Conservation (phyloP, 2,888 invertebrate genomes). For the Dryadula phaetusa region DNA sequence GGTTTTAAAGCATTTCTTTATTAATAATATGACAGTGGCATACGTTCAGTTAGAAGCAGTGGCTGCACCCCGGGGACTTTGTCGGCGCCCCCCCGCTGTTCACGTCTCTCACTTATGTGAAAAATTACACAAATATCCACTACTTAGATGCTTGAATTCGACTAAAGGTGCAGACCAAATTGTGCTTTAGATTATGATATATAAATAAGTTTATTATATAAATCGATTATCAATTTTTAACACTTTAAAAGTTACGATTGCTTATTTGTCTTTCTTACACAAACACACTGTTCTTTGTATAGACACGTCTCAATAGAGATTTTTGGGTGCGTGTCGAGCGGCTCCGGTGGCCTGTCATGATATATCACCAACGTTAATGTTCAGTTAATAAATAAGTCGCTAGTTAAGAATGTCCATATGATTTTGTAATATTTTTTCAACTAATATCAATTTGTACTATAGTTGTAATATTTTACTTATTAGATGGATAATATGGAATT, state of each 20-base stretch:
- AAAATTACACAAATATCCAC: conserved; percentile 63
- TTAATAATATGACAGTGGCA: conserved; percentile 60
- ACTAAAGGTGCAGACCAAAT: conserved; percentile 15
- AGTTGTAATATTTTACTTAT: conserved; percentile 41
- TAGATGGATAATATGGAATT: too few species aligned
- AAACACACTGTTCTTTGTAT: conserved; percentile 51
- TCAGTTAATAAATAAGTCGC: conserved; percentile 62
- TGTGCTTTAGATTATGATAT: conserved; percentile 22
- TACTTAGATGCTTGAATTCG: conserved; percentile 39
- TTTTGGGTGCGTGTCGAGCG: conserved; percentile 51
- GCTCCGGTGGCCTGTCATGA: conserved; percentile 62
- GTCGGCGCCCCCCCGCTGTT: conserved; percentile 75
- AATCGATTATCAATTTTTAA: conserved; percentile 32
- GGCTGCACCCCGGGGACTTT: conserved; percentile 74
- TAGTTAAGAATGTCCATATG: conserved; percentile 58
- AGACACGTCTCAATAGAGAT: conserved; percentile 64
- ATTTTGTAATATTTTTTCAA: conserved; percentile 53
- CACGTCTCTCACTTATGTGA: conserved; percentile 66
- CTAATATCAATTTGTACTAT: conserved; percentile 38
- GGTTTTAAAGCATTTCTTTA: conserved; percentile 65
- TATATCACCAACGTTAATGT: conserved; percentile 62
- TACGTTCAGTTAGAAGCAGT: conserved; percentile 58
- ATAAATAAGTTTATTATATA: conserved; percentile 42
- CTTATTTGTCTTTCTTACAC: conserved; percentile 54
- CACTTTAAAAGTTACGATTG: conserved; percentile 44